Evolutionary conservation across 2,113 vertebrate species (phyloP).

Genomic region (Recurvirostra avosetta): DNA sequence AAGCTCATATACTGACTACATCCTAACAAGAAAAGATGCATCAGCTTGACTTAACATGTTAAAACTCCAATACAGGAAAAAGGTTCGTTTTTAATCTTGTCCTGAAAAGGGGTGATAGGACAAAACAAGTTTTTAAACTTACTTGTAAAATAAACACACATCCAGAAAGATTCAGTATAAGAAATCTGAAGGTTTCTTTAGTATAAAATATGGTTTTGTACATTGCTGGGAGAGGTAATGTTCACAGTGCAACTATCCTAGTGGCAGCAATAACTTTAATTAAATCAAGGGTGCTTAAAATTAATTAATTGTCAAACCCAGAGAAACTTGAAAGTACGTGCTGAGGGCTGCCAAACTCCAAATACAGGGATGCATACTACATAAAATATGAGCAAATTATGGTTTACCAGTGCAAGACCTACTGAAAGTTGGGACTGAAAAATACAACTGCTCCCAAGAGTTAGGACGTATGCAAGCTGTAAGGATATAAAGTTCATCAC

Average conservation of each 20-base stretch:
- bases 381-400: neutral
- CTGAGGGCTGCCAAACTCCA: neutral
- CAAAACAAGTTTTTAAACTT: neutral
- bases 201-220: neutral
- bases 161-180: neutral
- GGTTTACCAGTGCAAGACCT: neutral
- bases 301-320: constrained; percentile 9
- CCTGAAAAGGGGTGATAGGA: neutral
- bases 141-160: fast-evolving
- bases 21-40: neutral
- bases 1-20: neutral
- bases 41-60: neutral
- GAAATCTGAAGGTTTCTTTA: neutral
- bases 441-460: neutral
- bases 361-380: neutral
- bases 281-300: neutral
- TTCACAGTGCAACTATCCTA: neutral
- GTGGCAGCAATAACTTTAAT: neutral
- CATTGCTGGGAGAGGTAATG: neutral
- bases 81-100: neutral
- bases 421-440: neutral
- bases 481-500: neutral
- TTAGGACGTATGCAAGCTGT: neutral
- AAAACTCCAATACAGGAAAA: neutral
- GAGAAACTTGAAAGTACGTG: neutral